Evolutionary conservation across 2,113 vertebrate species (phyloP).

Genomic region (Neogobius melanostomus): DNA sequence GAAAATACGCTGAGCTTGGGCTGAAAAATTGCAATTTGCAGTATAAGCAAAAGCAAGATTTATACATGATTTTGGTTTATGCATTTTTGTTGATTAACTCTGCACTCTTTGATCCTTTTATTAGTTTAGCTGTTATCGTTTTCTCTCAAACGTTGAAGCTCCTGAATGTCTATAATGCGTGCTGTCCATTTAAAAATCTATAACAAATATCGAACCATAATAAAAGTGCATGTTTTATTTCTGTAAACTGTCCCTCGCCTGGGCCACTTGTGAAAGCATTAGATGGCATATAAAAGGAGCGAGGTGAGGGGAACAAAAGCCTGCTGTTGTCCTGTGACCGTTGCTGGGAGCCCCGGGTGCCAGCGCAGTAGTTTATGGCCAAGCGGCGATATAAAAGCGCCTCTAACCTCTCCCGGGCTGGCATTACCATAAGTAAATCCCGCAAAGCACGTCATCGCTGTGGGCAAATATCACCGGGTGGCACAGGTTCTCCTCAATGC

Average conservation of each 20-base stretch:
- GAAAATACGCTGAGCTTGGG: background rate
- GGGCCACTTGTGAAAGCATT: background rate
- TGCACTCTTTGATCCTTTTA: no score
- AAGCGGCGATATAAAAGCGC: constrained; percentile 63
- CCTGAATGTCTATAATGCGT: background rate
- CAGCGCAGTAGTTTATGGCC: constrained; percentile 52
- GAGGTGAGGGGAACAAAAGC: constrained; percentile 45
- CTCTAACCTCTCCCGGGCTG: constrained; percentile 61
- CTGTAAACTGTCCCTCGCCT: background rate
- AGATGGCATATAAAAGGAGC: background rate
- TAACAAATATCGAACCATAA: no score
- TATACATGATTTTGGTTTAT: no score
- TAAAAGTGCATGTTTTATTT: background rate
- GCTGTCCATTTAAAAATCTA: no score
- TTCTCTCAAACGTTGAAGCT: background rate
- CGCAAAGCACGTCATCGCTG: constrained; percentile 65
- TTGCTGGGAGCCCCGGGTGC: constrained; percentile 56
- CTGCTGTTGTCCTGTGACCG: constrained; percentile 40
- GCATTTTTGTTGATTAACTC: no score
- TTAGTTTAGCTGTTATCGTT: no score
- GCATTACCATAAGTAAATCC: constrained; percentile 75
- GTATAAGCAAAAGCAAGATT: no score
- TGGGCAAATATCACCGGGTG: constrained; percentile 64
- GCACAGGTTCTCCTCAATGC: constrained; percentile 46
- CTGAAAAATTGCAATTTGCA: background rate